Evolutionary conservation across 2,888 invertebrate species (phyloP).

Genomic region (Pteria penguin): DNA sequence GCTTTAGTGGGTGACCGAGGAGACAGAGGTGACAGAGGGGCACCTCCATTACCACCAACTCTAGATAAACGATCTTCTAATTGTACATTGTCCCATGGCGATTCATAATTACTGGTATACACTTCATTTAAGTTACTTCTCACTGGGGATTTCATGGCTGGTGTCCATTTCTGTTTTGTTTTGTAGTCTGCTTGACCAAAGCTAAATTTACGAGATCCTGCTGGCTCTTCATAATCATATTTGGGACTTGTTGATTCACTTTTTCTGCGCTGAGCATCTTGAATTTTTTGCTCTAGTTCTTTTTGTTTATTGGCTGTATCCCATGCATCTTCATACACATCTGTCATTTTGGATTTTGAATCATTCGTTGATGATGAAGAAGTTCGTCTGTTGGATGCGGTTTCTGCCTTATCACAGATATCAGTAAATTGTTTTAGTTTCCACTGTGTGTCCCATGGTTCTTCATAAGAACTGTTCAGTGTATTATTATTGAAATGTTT

Average conservation of each 20-base stretch:
- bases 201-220: neutral
- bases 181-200: neutral
- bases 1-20: constrained; percentile 15
- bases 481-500: too few relatives aligned
- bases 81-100: constrained; percentile 46
- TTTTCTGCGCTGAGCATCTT: constrained; percentile 46
- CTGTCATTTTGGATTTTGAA: neutral
- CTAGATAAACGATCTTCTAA: constrained; percentile 50
- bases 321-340: constrained; percentile 73
- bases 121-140: neutral
- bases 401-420: constrained; percentile 53
- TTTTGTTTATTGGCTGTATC: constrained; percentile 69
- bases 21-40: constrained; percentile 11
- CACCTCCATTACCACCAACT: neutral
- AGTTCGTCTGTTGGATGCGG: constrained; percentile 20
- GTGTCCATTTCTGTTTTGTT: neutral
- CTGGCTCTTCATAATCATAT: constrained; percentile 27
- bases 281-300: constrained; percentile 71
- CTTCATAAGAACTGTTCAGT: constrained; percentile 54
- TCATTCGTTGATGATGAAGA: constrained; percentile 5
- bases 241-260: constrained; percentile 19
- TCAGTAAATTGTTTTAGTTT: constrained; percentile 55
- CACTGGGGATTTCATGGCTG: neutral
- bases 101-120: constrained; percentile 38
- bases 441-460: constrained; percentile 67